Percentiles rank a stretch among this genome's conserved stretches.
Conservation (phyloP, 2,113 vertebrate genomes). For the Limanda limanda region DNA sequence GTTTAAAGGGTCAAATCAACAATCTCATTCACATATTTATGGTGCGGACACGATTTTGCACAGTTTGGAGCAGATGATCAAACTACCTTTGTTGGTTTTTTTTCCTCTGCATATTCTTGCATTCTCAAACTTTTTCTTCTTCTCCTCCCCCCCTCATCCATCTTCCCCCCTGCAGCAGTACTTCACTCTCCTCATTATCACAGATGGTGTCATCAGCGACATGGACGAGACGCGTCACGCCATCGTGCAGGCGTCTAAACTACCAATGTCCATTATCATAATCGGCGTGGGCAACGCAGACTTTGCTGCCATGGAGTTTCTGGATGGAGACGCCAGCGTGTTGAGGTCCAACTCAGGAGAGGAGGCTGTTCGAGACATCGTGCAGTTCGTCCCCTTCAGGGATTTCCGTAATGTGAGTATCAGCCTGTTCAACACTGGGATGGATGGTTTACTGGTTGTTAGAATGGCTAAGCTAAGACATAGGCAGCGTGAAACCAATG, state of each 20-base stretch:
- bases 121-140: background rate
- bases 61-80: too few relatives aligned
- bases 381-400: conserved; percentile 98
- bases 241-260: conserved; percentile 93
- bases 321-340: conserved; percentile 92
- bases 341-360: conserved; percentile 92
- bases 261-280: conserved; percentile 99
- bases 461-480: too few relatives aligned
- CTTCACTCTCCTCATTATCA: conserved; percentile 98
- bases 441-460: background rate
- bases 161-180: conserved; percentile 87
- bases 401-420: conserved; percentile 95
- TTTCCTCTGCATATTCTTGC: background rate
- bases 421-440: background rate
- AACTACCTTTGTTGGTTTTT: background rate
- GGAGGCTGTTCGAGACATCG: conserved; percentile 93
- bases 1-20: background rate
- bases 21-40: background rate
- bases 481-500: too few relatives aligned
- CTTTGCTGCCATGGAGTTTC: conserved; percentile 98
- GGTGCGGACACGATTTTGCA: too few relatives aligned
- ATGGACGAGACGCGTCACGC: conserved; percentile 97
- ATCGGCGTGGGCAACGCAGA: conserved; percentile 96
- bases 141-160: background rate
- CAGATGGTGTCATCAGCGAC: conserved; percentile 97